Conservation (phyloP, 2,113 vertebrate genomes). For the Myotis davidii region DNA sequence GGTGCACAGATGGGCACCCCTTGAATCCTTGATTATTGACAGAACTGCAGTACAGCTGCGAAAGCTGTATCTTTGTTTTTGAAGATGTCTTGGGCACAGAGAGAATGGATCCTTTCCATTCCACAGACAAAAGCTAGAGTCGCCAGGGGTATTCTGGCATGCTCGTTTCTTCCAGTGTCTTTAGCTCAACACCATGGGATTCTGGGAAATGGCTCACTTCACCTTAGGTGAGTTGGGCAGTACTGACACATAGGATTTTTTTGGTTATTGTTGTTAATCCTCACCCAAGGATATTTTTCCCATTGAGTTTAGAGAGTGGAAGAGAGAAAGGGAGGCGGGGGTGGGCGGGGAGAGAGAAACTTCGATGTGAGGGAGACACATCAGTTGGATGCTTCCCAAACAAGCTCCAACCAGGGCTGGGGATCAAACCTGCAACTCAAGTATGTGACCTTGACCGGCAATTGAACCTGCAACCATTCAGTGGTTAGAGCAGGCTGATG, state of each 20-base stretch:
- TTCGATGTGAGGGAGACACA: too few relatives aligned
- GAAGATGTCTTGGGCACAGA: neutral
- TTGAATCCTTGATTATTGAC: neutral
- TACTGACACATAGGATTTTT: neutral
- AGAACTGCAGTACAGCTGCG: neutral
- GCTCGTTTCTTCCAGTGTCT: neutral
- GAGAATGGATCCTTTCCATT: neutral
- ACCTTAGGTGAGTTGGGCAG: neutral
- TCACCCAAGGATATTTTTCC: too few relatives aligned
- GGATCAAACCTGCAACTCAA: too few relatives aligned
- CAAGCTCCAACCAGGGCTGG: too few relatives aligned
- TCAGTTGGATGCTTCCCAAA: too few relatives aligned
- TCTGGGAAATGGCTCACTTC: neutral
- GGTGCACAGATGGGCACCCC: neutral
- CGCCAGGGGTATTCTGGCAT: neutral
- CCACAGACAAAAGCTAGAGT: neutral
- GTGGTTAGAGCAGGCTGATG: too few relatives aligned
- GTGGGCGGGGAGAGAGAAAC: too few relatives aligned
- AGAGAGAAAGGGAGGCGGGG: too few relatives aligned
- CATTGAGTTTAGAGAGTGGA: too few relatives aligned
- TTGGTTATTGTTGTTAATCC: too few relatives aligned
- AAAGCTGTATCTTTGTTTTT: neutral
- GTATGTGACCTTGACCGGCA: too few relatives aligned
- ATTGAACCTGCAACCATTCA: too few relatives aligned
- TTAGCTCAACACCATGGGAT: neutral